These are phyloP conservation scores for Argopecten irradians DNA, from an alignment of 1,140 invertebrate species.

Conservation along the genomic window DNA sequence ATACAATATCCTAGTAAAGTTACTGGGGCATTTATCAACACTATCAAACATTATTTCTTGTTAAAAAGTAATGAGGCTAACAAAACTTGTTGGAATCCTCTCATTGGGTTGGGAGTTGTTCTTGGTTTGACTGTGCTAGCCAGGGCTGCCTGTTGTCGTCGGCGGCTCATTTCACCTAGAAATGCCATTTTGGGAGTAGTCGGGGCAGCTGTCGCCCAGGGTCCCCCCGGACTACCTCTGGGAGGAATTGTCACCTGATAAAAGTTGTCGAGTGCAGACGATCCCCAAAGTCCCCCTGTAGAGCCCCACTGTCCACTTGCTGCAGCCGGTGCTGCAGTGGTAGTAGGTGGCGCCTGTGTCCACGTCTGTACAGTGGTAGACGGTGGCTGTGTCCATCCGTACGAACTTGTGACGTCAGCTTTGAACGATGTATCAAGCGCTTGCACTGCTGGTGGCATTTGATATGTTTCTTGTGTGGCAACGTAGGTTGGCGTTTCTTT, in stretches of 20 bases:
- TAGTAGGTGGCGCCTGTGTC: neutral
- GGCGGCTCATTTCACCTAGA: neutral
- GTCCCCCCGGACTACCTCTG: neutral
- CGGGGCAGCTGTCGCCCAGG: neutral
- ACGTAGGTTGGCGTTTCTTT: neutral
- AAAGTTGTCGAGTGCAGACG: neutral
- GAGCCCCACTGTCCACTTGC: neutral
- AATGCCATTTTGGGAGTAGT: neutral
- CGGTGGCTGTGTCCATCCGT: neutral
- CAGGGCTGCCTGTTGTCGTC: neutral
- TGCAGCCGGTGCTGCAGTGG: neutral
- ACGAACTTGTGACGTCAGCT: neutral
- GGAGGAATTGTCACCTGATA: neutral
- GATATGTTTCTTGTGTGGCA: neutral
- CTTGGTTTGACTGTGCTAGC: neutral
- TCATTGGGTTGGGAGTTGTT: neutral
- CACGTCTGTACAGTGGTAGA: neutral
- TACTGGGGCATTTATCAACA: neutral
- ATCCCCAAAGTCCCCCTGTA: neutral
- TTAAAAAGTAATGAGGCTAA: neutral
- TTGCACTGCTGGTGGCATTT: neutral
- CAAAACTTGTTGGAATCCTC: neutral
- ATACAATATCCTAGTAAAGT: no score
- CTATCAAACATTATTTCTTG: neutral
- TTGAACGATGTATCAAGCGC: neutral